Percentiles rank a stretch among this genome's conserved stretches.
These are phyloP conservation scores for Acanthurus lineatus DNA, from an alignment of 2,797 vertebrate species.

Conservation along the genomic window DNA sequence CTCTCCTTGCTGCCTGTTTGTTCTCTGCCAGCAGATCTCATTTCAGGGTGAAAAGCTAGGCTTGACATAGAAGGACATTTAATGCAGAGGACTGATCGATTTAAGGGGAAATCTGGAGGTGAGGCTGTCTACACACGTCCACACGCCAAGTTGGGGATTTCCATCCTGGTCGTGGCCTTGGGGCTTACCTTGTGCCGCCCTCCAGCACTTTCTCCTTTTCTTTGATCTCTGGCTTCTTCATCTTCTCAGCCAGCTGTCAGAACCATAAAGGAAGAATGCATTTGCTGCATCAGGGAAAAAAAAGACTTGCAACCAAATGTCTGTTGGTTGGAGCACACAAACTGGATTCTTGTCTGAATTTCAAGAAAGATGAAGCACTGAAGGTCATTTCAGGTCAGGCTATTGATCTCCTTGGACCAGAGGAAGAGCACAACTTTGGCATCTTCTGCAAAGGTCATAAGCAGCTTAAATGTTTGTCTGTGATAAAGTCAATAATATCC, in stretches of 20 bases:
- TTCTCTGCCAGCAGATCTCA: constrained; percentile 64
- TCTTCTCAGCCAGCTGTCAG: no score
- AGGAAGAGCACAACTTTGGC: constrained; percentile 9
- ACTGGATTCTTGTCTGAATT: constrained; percentile 9
- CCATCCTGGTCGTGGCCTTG: constrained; percentile 18
- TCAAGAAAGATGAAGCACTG: neutral
- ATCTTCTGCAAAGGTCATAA: constrained; percentile 41
- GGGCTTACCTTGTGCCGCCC: no score
- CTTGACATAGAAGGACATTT: constrained; percentile 65
- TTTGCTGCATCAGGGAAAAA: no score
- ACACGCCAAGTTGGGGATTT: constrained; percentile 31
- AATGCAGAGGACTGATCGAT: constrained; percentile 60
- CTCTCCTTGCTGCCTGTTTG: constrained; percentile 59
- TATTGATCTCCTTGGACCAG: constrained; percentile 24
- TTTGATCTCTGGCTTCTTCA: no score
- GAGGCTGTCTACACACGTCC: constrained; percentile 46
- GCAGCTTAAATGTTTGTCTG: constrained; percentile 30
- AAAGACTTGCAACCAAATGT: neutral
- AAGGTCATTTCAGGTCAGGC: constrained; percentile 6
- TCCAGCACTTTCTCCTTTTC: no score
- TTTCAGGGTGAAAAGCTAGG: constrained; percentile 61
- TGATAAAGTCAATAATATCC: constrained; percentile 18
- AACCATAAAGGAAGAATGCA: no score
- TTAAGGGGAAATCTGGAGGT: constrained; percentile 39
- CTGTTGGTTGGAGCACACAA: neutral